phyloP scores from a whole-genome alignment of 2,113 vertebrate genomes.

The Cyprinodon variegatus region DNA sequence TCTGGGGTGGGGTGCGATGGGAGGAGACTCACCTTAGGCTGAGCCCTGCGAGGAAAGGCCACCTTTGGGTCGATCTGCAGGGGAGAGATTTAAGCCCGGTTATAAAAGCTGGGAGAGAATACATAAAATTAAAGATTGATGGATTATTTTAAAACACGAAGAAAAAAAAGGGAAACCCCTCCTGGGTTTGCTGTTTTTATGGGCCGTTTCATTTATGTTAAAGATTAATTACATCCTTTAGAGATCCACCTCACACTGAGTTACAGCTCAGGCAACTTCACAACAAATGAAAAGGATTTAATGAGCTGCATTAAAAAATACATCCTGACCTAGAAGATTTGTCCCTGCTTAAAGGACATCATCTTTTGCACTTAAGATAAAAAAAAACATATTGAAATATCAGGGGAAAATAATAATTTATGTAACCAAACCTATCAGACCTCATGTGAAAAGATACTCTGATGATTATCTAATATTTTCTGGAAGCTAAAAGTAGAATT shows the following conservation, averaged over 20 bases:
- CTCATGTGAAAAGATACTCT: not conserved
- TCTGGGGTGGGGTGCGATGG: not conserved
- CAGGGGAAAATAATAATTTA: not conserved
- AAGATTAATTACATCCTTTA: conserved; percentile 5
- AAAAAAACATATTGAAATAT: too few species aligned
- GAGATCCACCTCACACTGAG: conserved; percentile 7
- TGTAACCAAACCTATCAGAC: not conserved
- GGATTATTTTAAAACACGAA: not conserved
- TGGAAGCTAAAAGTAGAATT: too few species aligned
- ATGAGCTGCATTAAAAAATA: not conserved
- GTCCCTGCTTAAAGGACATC: too few species aligned
- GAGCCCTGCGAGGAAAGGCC: conserved; percentile 93
- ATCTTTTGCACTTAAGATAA: too few species aligned
- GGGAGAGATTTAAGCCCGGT: conserved; percentile 29
- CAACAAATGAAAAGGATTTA: not conserved
- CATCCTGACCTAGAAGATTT: not conserved
- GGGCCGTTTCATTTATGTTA: conserved; percentile 1
- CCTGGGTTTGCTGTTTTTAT: not conserved
- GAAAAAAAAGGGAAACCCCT: not conserved
- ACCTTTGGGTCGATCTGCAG: conserved; percentile 96
- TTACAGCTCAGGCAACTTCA: conserved; percentile 9
- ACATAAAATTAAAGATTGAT: not conserved
- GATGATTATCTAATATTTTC: too few species aligned
- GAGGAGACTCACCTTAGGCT: conserved; percentile 89
- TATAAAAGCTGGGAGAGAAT: conserved; percentile 5